Conservation (phyloP, 2,888 invertebrate genomes). For the Digitonthophagus gazella region DNA sequence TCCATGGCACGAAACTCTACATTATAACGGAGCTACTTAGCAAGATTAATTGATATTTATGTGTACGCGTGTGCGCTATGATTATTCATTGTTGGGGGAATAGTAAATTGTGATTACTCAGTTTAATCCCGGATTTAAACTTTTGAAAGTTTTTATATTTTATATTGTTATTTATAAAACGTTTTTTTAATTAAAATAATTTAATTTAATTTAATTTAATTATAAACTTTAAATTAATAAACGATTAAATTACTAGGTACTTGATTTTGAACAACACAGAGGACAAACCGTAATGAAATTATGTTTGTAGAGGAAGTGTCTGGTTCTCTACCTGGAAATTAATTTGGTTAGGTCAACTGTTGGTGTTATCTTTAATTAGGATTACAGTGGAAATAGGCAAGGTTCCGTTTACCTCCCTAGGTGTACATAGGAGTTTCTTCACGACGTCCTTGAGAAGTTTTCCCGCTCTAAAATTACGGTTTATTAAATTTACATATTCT, state of each 20-base stretch:
- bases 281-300: background rate
- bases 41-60: background rate
- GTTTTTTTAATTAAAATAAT: too few relatives aligned
- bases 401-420: background rate
- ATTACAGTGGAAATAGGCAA: background rate
- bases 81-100: background rate
- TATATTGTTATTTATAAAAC: too few relatives aligned
- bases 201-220: too few relatives aligned
- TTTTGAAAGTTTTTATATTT: too few relatives aligned
- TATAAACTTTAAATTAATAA: too few relatives aligned
- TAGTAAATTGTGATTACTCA: too few relatives aligned
- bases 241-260: too few relatives aligned
- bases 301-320: background rate
- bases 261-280: too few relatives aligned
- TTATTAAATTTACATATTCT: background rate
- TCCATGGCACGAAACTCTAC: background rate
- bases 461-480: too few relatives aligned
- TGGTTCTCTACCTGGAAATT: background rate
- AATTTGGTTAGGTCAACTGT: background rate
- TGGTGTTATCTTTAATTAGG: background rate
- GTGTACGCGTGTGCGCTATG: background rate
- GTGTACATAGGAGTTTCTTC: background rate
- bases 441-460: background rate
- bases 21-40: background rate
- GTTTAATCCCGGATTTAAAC: too few relatives aligned